Percentiles rank a stretch among this genome's conserved stretches.
phyloP scores from a whole-genome alignment of 2,113 vertebrate genomes.

The Phrynosoma platyrhinos region DNA sequence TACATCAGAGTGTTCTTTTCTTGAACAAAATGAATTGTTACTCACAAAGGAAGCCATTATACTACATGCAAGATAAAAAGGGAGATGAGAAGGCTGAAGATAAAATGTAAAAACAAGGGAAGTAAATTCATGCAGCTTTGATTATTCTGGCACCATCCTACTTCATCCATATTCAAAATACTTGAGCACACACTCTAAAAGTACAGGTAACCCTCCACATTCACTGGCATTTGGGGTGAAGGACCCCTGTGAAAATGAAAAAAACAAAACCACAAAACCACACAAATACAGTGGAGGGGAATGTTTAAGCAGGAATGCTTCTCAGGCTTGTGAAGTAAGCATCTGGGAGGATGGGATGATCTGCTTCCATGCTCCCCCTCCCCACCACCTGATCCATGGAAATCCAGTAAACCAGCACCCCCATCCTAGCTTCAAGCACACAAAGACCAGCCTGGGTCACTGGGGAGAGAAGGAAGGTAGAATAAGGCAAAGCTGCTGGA shows the following conservation, averaged over 20 bases:
- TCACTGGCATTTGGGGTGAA: conserved; percentile 5
- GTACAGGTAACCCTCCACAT: not conserved
- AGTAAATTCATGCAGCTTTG: conserved; percentile 5
- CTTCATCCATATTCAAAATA: not conserved
- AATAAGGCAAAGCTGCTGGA: no score
- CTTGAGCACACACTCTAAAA: not conserved
- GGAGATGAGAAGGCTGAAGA: not conserved
- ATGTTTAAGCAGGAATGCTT: no score
- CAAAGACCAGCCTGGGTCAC: no score
- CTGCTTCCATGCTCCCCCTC: no score
- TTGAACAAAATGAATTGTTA: not conserved
- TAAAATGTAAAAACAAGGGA: conserved; percentile 15
- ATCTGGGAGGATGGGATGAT: no score
- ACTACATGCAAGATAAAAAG: not conserved
- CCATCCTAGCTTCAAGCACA: no score
- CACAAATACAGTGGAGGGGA: no score
- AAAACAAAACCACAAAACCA: no score
- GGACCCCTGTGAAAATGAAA: not conserved
- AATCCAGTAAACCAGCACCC: no score
- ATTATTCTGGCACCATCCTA: conserved; percentile 4
- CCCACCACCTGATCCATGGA: no score
- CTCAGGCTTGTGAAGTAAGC: no score
- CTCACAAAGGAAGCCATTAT: not conserved
- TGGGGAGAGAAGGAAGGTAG: no score
- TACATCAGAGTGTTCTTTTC: not conserved